Percentiles rank a stretch among this genome's conserved stretches.
These are phyloP conservation scores for Heliocidaris erythrogramma DNA, from an alignment of 35 echinoderm and acorn worm species.

Conservation along the genomic window DNA sequence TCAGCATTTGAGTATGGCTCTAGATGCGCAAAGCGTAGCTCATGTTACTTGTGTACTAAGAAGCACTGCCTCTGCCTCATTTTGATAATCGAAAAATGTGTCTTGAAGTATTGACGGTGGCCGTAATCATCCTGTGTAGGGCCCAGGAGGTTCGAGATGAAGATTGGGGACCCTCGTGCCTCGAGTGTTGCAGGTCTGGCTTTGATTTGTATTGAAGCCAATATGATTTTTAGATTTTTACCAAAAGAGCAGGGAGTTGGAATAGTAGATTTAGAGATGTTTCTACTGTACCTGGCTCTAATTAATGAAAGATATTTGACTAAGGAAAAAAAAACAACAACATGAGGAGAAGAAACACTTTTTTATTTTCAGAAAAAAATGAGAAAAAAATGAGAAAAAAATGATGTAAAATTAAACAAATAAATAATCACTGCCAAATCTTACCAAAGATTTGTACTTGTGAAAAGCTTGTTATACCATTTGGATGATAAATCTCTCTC, in stretches of 20 bases:
- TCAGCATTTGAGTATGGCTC: constrained; percentile 29
- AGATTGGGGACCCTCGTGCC: not conserved
- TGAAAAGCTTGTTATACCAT: too few species aligned
- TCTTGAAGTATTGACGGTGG: constrained; percentile 25
- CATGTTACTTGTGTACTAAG: constrained; percentile 26
- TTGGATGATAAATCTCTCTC: too few species aligned
- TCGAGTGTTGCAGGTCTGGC: not conserved
- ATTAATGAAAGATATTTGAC: too few species aligned
- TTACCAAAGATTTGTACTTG: too few species aligned
- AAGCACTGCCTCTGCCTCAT: not conserved
- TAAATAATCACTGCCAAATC: too few species aligned
- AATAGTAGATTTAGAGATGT: too few species aligned
- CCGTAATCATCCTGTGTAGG: not conserved
- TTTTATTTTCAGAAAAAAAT: too few species aligned
- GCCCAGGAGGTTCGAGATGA: not conserved
- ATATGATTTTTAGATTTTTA: not conserved
- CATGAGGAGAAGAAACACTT: too few species aligned
- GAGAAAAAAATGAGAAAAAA: too few species aligned
- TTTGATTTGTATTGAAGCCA: not conserved
- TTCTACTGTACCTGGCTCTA: too few species aligned
- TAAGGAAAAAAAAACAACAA: too few species aligned
- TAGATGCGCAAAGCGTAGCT: not conserved
- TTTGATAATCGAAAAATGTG: constrained; percentile 22
- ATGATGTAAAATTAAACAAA: too few species aligned
- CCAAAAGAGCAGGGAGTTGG: not conserved